These are phyloP conservation scores for Cataglyphis albicans DNA, from an alignment of 2,888 invertebrate genomes.

Conservation along the genomic window DNA sequence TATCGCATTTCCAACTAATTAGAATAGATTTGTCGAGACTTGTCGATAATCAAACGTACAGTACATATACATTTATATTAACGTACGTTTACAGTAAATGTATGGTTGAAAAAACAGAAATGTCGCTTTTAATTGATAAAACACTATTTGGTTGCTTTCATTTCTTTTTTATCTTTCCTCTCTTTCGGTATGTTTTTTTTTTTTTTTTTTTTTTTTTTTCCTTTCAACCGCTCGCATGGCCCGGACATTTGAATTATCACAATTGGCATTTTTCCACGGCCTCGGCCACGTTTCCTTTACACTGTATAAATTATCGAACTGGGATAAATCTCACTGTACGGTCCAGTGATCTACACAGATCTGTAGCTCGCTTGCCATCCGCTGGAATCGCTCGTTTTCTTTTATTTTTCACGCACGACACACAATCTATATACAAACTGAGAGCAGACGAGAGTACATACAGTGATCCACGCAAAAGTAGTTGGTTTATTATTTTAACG, in stretches of 20 bases:
- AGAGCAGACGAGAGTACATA: constrained; percentile 50
- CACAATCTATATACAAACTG: constrained; percentile 25
- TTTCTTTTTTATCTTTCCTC: not conserved
- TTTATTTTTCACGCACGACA: constrained; percentile 57
- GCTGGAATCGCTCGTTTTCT: constrained; percentile 43
- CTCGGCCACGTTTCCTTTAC: constrained; percentile 62
- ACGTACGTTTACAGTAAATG: constrained; percentile 5
- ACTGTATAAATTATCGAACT: constrained; percentile 72
- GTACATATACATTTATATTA: not conserved
- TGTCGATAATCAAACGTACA: not conserved
- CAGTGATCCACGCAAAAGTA: constrained; percentile 33
- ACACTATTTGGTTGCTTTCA: constrained; percentile 56
- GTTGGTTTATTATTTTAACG: constrained; percentile 28
- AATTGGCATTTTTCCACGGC: constrained; percentile 76
- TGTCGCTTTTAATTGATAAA: constrained; percentile 5
- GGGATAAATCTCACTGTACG: constrained; percentile 70
- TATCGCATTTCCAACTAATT: not conserved
- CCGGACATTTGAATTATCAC: constrained; percentile 73
- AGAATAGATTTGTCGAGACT: not conserved
- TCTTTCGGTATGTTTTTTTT: constrained; percentile 3
- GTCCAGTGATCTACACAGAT: constrained; percentile 62
- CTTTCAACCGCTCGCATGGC: constrained; percentile 34
- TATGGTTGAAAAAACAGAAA: constrained; percentile 1
- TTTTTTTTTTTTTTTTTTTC: not conserved
- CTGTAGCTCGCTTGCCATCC: constrained; percentile 51